phyloP scores from a whole-genome alignment of 2,113 vertebrate species.

The Trematocara zebra region DNA sequence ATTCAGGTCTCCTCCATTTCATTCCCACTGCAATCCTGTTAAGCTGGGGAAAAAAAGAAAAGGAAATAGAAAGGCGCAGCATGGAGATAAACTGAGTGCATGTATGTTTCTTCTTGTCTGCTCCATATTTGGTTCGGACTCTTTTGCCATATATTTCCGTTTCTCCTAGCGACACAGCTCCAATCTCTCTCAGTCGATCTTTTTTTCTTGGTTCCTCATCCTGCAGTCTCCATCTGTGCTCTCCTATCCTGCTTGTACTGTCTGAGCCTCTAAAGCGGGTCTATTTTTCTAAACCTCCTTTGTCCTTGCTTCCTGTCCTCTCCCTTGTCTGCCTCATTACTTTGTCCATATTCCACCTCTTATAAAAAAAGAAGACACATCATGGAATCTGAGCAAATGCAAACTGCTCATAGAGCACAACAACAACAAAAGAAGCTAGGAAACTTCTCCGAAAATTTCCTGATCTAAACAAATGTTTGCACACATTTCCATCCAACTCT shows the following conservation, averaged over 20 bases:
- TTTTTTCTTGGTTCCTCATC: background rate
- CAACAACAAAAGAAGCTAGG: background rate
- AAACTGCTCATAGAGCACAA: background rate
- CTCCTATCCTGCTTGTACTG: constrained; percentile 1
- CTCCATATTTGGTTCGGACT: constrained; percentile 53
- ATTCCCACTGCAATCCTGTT: constrained; percentile 33
- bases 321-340: background rate
- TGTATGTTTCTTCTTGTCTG: constrained; percentile 21
- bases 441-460: background rate
- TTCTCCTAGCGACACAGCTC: constrained; percentile 56
- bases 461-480: background rate
- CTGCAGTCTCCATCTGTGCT: background rate
- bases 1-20: constrained; percentile 17
- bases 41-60: constrained; percentile 2
- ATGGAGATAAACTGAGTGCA: constrained; percentile 28
- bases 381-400: background rate
- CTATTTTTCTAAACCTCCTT: background rate
- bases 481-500: background rate
- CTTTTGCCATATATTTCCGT: constrained; percentile 50
- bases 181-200: background rate
- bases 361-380: constrained; percentile 16
- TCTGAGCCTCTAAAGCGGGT: constrained; percentile 9
- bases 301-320: background rate
- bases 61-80: background rate
- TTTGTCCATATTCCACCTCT: constrained; percentile 17